A percentile compares a stretch with the other conserved stretches of the same genome.
phyloP scores from a whole-genome alignment of 2,888 invertebrate genomes.

The Eupithecia dodoneata region DNA sequence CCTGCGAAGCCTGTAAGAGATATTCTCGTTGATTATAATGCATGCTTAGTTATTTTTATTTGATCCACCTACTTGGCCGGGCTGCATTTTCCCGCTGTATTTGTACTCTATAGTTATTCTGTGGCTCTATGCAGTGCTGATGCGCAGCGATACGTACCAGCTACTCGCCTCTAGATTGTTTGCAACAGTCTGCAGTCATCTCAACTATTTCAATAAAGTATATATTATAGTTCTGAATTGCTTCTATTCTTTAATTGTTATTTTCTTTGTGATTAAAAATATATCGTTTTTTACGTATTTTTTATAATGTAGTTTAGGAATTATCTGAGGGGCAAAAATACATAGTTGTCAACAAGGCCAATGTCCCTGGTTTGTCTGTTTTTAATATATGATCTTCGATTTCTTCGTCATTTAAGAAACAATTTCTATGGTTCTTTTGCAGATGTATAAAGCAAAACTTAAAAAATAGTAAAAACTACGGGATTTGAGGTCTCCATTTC shows the following conservation, averaged over 20 bases:
- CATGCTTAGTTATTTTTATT: not conserved
- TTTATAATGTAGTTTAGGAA: not conserved
- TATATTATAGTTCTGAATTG: not conserved
- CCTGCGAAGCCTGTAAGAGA: constrained; percentile 54
- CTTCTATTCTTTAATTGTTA: not conserved
- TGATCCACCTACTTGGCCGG: not conserved
- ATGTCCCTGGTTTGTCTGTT: no score
- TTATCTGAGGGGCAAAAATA: not conserved
- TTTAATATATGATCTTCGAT: no score
- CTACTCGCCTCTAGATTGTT: not conserved
- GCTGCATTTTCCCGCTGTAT: not conserved
- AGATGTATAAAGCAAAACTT: no score
- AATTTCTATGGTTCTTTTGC: no score
- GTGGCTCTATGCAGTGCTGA: no score
- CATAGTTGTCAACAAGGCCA: not conserved
- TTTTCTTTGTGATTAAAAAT: not conserved
- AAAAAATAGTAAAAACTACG: no score
- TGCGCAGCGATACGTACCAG: not conserved
- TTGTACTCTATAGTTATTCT: no score
- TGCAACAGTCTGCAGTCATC: not conserved
- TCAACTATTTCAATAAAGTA: not conserved
- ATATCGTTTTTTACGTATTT: no score
- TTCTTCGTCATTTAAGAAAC: no score
- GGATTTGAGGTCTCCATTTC: no score
- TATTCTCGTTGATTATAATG: constrained; percentile 3